A percentile compares a stretch with the other conserved stretches of the same genome.
Evolutionary conservation across 1,140 invertebrate species (phyloP).

Genomic region (Diprion similis): DNA sequence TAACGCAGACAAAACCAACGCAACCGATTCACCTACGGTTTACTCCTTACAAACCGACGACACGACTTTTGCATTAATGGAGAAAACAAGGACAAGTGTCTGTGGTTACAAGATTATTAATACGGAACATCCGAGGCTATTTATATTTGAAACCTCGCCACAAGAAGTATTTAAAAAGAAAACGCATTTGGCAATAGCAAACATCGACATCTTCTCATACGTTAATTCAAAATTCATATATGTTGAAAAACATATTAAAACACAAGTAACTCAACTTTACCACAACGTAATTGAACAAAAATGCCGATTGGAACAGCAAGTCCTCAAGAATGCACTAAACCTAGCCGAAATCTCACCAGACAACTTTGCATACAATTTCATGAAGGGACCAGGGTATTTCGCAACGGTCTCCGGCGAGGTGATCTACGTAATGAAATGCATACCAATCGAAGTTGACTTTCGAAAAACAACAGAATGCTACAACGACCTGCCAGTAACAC

Average conservation of each 20-base stretch:
- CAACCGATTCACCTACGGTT: not conserved
- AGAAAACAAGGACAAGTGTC: not conserved
- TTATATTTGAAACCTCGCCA: conserved; percentile 11
- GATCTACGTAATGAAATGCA: conserved; percentile 28
- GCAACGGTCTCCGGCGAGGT: conserved; percentile 23
- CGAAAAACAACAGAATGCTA: conserved; percentile 11
- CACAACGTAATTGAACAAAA: conserved; percentile 22
- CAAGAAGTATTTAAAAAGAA: not conserved
- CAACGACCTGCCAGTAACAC: conserved; percentile 7
- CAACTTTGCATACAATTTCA: conserved; percentile 30
- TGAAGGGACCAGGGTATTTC: conserved; percentile 30
- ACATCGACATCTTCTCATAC: conserved; percentile 34
- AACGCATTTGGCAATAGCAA: conserved; percentile 14
- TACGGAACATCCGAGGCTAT: conserved; percentile 22
- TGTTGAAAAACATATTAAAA: conserved; percentile 26
- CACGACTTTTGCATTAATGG: conserved; percentile 18
- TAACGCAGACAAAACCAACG: not conserved
- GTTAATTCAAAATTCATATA: conserved; percentile 35
- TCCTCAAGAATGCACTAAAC: conserved; percentile 23
- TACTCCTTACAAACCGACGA: no score
- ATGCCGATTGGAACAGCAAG: conserved; percentile 28
- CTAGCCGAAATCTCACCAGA: conserved; percentile 24
- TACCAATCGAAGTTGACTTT: conserved; percentile 10
- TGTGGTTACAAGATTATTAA: conserved; percentile 13
- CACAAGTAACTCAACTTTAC: conserved; percentile 24